These are phyloP conservation scores for Simalia tracyae DNA, from an alignment of 2,797 vertebrate species.

Conservation along the genomic window DNA sequence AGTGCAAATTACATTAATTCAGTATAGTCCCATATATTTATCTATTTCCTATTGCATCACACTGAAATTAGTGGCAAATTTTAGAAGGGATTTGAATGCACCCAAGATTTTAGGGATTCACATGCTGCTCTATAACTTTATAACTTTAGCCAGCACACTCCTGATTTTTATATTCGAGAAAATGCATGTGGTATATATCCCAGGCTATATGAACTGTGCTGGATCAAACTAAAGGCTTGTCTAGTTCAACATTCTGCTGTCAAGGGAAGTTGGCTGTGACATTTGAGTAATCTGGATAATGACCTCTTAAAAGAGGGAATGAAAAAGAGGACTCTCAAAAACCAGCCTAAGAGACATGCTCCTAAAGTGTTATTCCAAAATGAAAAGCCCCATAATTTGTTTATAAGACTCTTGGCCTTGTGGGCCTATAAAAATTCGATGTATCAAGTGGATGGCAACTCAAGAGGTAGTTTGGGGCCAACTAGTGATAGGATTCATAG, in stretches of 20 bases:
- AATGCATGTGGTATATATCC: neutral
- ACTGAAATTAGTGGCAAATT: neutral
- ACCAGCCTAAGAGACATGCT: neutral
- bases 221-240: neutral
- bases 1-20: neutral
- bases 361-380: neutral
- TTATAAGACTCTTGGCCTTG: neutral
- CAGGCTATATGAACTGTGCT: neutral
- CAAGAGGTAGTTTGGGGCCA: neutral
- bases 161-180: neutral
- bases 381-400: neutral
- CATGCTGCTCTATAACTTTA: neutral
- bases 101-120: neutral
- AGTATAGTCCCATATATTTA: neutral
- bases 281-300: neutral
- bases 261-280: neutral
- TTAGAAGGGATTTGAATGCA: neutral
- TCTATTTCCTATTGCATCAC: neutral
- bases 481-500: neutral
- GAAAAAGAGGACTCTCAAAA: neutral
- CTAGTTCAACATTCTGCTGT: neutral
- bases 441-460: neutral
- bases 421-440: neutral
- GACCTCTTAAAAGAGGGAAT: neutral
- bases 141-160: neutral